These are phyloP conservation scores for Serranus cabrilla DNA, from an alignment of 2,797 vertebrate species.

Conservation along the genomic window DNA sequence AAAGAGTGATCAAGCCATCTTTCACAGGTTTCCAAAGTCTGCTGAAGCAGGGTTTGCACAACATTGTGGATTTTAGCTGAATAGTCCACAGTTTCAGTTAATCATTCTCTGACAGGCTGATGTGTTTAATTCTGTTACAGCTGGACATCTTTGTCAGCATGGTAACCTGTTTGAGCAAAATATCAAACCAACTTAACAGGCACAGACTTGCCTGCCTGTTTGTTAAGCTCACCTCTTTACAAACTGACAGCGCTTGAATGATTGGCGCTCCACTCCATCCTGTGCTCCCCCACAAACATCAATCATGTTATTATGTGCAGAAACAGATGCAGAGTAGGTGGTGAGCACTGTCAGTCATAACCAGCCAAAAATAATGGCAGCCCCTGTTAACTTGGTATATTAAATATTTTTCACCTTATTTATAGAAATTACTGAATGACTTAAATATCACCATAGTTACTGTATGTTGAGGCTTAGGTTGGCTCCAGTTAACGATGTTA, in stretches of 20 bases:
- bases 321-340: constrained; percentile 35
- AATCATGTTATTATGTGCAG: constrained; percentile 37
- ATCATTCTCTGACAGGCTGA: not conserved
- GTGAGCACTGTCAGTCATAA: constrained; percentile 22
- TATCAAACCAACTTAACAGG: constrained; percentile 7
- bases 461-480: not conserved
- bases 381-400: not conserved
- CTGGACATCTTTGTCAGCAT: constrained; percentile 8
- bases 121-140: not conserved
- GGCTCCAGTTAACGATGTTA: not conserved
- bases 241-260: constrained; percentile 38
- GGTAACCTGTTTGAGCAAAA: constrained; percentile 14
- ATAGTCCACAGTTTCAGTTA: not conserved
- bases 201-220: not conserved
- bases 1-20: not conserved
- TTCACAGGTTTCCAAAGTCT: not conserved
- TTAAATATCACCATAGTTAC: not conserved
- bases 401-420: not conserved
- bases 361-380: constrained; percentile 1
- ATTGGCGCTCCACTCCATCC: constrained; percentile 15
- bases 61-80: not conserved
- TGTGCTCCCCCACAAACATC: constrained; percentile 37
- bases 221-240: constrained; percentile 18
- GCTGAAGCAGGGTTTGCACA: not conserved
- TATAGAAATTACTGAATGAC: not conserved